These are phyloP conservation scores for Synanthedon myopaeformis DNA, from an alignment of 2,888 invertebrate genomes.

Conservation along the genomic window DNA sequence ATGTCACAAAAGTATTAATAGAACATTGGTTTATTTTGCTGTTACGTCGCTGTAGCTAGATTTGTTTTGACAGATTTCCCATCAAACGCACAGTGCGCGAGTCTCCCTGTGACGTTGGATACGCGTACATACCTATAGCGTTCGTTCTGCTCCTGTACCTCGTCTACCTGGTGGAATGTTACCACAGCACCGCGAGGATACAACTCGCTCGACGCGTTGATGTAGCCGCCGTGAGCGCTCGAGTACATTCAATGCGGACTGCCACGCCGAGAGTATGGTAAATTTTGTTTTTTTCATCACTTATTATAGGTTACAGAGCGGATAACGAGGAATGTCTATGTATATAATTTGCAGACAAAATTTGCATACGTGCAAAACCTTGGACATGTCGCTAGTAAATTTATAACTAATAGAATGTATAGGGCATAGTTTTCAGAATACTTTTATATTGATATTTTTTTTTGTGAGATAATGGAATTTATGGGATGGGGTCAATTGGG, in stretches of 20 bases:
- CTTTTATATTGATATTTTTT: no score
- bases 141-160: slow-evolving; percentile 83
- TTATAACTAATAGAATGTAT: no score
- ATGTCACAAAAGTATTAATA: no score
- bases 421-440: no score
- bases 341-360: no score
- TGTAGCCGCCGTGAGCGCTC: slow-evolving; percentile 74
- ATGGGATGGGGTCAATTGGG: no score
- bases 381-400: no score
- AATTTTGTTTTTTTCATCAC: no score
- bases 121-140: slow-evolving; percentile 85
- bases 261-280: slow-evolving; percentile 83
- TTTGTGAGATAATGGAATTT: no score
- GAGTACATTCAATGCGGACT: slow-evolving; percentile 74
- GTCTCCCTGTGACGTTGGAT: slow-evolving; percentile 85
- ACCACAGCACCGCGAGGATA: slow-evolving; percentile 81
- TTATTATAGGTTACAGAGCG: no score
- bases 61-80: slow-evolving; percentile 59
- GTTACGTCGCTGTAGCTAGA: slow-evolving; percentile 6
- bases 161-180: slow-evolving; percentile 86
- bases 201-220: slow-evolving; percentile 75
- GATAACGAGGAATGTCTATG: no score
- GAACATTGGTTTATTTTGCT: background rate
- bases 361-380: no score
- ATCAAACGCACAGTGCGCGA: slow-evolving; percentile 73